Conservation (phyloP, 2,888 invertebrate genomes). For the Scaptomyza reducta region DNA sequence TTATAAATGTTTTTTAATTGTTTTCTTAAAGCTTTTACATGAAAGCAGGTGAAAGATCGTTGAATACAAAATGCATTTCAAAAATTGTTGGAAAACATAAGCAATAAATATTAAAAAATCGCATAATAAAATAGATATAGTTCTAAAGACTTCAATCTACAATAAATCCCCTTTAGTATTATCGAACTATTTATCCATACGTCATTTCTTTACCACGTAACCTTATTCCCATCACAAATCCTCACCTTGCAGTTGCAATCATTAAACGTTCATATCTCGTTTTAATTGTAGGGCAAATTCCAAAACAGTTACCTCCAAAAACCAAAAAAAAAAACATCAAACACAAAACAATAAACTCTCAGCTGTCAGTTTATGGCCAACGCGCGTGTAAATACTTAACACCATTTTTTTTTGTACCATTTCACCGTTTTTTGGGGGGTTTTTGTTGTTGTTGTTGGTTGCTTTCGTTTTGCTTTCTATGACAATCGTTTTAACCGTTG, state of each 20-base stretch:
- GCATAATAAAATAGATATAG: too few relatives aligned
- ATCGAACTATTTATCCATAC: background rate
- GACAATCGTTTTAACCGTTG: conserved; percentile 68
- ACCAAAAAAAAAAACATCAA: background rate
- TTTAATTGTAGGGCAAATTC: conserved; percentile 41
- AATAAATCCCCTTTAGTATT: too few relatives aligned
- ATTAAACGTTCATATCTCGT: conserved; percentile 24
- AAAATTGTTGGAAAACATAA: too few relatives aligned
- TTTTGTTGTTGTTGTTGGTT: conserved; percentile 9
- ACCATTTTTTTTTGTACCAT: conserved; percentile 57
- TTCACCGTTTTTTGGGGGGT: conserved; percentile 35
- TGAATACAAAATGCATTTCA: too few relatives aligned
- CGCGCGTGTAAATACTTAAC: conserved; percentile 79
- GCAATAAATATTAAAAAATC: too few relatives aligned
- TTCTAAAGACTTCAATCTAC: too few relatives aligned
- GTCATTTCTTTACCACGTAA: background rate
- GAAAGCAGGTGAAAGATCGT: too few relatives aligned
- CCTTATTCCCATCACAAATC: background rate
- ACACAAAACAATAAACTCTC: conserved; percentile 17
- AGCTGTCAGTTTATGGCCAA: conserved; percentile 57
- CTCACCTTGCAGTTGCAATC: conserved; percentile 20
- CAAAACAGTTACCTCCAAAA: conserved; percentile 25
- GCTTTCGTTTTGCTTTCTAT: conserved; percentile 73
- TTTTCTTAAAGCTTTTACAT: too few relatives aligned
- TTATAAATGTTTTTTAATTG: too few relatives aligned